These are phyloP conservation scores for Dryobates pubescens DNA, from an alignment of 2,797 vertebrate genomes.

Conservation along the genomic window DNA sequence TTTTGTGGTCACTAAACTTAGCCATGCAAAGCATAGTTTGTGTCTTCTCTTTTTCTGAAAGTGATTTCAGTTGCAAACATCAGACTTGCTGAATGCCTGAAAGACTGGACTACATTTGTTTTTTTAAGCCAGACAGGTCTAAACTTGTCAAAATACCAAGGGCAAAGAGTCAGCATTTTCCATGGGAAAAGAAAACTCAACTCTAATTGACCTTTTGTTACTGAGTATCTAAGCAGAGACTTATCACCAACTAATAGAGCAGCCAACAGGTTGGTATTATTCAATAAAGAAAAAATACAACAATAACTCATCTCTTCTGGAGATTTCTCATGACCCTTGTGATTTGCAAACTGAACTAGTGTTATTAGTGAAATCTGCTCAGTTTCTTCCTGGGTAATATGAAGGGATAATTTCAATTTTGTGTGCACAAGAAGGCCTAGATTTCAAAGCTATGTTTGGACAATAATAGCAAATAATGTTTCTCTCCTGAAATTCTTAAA, in stretches of 20 bases:
- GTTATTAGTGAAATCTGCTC: neutral
- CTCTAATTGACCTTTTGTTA: neutral
- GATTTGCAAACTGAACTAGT: neutral
- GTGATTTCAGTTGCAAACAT: neutral
- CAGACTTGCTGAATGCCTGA: neutral
- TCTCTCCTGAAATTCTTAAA: neutral
- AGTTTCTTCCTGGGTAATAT: neutral
- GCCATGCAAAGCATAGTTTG: neutral
- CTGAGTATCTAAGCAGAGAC: neutral
- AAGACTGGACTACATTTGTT: neutral
- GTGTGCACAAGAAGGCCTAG: neutral
- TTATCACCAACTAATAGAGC: neutral
- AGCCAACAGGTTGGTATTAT: neutral
- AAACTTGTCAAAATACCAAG: neutral
- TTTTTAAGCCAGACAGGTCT: rapidly evolving
- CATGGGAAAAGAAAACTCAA: neutral
- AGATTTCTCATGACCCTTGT: neutral
- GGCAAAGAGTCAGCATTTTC: neutral
- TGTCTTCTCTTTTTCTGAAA: neutral
- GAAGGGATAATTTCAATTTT: neutral
- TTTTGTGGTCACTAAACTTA: neutral
- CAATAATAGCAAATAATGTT: neutral
- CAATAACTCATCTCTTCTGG: neutral
- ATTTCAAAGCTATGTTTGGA: neutral
- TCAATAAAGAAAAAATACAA: neutral